Base-by-base conservation (phyloP, 2,113 vertebrate species). In the Spea multiplicata region DNA sequence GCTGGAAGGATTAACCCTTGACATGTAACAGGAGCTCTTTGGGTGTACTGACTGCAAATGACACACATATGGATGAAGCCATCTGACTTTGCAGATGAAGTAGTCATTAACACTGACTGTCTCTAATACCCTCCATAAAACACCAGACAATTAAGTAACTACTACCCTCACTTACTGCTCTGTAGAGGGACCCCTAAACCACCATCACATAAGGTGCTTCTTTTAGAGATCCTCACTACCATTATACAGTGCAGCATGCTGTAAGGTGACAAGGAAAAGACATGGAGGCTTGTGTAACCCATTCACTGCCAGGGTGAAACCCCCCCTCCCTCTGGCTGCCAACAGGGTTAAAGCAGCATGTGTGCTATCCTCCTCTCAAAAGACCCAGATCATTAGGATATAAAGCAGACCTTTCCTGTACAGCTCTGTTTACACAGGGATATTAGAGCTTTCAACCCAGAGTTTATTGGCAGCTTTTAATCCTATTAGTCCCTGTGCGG, bases 401-500 rank as follows among this genome's bases (percentile, higher is more conserved):
- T 62, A 52, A 74, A 76, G 69, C 68, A 67, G 81, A 75, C 74
- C 76, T 70, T 53, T 68, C 49, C 59, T 44, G 75, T 9, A 53
- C 13, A 12, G 50, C 44, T 53, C 80, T 75, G 73, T 82, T 67
- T 76, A 76, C 76, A 80, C 73, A 30, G 75, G 76, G 83, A 81
- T 83, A 81, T 66, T 47, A 80, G 68, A 75, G 82, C 84, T 84
- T 74, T 48, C 30, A 83, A 81, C 80, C 59, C 67, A 75, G 83
- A 84, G 82, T 86, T 86, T 81, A 82, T 46, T 77, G 73, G 83
- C 83, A 83, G 70, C 14, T 82, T 81, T 82, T 88, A 87, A 91
- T 89, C 87, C 85, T 81, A 87, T 86, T 87, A 86, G 79, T 81
- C 86, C 83, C 83, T 84, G 81, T 84, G 83, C 81, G 83, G 85